A percentile compares a stretch with the other conserved stretches of the same genome.
phyloP scores from a whole-genome alignment of 2,113 vertebrate species.

The rat (Rattus norvegicus) region GRCr8 NC_086036.1:74829001-74829500 shows the following conservation, averaged over 20 bases:
- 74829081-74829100: constrained; percentile 31
- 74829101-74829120: not conserved
- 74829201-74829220: not conserved
- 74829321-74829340: not conserved
- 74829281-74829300: not conserved
- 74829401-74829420: not conserved
- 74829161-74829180: not conserved
- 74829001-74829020: not conserved
- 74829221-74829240: not conserved
- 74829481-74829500: not conserved
- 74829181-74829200: not conserved
- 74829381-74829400: not conserved
- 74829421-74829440: not conserved
- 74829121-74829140: not conserved
- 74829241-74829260: not conserved
- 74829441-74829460: not conserved
- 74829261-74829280: not conserved
- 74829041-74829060: not conserved
- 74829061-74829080: not conserved
- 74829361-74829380: not conserved
- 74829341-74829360: not conserved
- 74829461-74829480: not conserved
- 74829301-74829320: not conserved
- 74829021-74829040: not conserved
- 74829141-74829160: not conserved